phyloP scores from a whole-genome alignment of 1,140 invertebrate genomes.

The Zaprionus tsacasi region DNA sequence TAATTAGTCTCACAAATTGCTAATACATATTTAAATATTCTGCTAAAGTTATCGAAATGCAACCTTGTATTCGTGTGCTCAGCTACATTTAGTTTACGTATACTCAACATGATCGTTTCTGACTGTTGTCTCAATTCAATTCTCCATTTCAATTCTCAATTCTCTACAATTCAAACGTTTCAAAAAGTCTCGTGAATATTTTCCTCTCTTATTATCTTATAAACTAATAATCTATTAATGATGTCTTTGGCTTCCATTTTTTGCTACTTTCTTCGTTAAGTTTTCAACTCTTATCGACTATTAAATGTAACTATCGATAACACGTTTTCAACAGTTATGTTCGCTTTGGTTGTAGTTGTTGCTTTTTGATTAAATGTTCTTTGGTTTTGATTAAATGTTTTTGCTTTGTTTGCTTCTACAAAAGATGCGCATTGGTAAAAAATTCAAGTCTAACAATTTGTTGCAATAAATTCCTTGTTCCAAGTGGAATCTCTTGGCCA shows the following conservation, averaged over 20 bases:
- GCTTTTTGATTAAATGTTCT: constrained; percentile 67
- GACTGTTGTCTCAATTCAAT: constrained; percentile 21
- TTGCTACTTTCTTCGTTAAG: constrained; percentile 40
- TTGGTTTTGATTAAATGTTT: constrained; percentile 49
- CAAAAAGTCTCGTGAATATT: constrained; percentile 75
- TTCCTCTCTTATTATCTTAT: constrained; percentile 52
- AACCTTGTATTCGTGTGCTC: constrained; percentile 56
- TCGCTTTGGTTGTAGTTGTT: constrained; percentile 51
- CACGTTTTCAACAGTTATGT: constrained; percentile 73
- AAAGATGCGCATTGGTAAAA: constrained; percentile 72
- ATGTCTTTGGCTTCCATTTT: constrained; percentile 75
- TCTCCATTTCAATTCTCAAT: constrained; percentile 9
- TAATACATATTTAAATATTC: constrained; percentile 59
- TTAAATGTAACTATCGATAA: constrained; percentile 59
- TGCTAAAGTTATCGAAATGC: constrained; percentile 69
- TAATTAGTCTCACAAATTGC: constrained; percentile 75
- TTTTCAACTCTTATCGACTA: constrained; percentile 63
- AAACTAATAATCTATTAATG: constrained; percentile 55
- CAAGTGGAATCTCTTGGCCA: constrained; percentile 61
- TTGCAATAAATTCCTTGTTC: constrained; percentile 74
- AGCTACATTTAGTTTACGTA: constrained; percentile 75
- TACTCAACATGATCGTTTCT: constrained; percentile 59
- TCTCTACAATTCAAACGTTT: constrained; percentile 60
- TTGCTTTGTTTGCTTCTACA: constrained; percentile 35
- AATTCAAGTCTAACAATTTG: constrained; percentile 79